Percentiles rank a stretch among this genome's conserved stretches.
These are phyloP conservation scores for Lypha dubia DNA, from an alignment of 2,888 invertebrate species.

Conservation along the genomic window DNA sequence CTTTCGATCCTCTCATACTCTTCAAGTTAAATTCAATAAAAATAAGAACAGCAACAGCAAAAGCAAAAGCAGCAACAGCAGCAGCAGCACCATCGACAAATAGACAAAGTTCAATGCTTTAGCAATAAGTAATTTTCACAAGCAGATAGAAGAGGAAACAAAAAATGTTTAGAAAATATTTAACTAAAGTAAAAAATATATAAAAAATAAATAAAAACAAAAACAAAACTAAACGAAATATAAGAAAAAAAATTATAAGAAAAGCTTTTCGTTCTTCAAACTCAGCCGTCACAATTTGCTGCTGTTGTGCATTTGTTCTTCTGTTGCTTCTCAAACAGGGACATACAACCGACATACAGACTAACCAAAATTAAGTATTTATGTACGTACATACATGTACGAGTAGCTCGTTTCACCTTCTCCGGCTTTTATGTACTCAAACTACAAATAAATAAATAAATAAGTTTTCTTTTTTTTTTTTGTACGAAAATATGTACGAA, in stretches of 20 bases:
- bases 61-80: not conserved
- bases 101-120: conserved; percentile 64
- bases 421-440: not conserved
- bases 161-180: conserved; percentile 58
- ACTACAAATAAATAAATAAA: conserved; percentile 21
- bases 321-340: conserved; percentile 46
- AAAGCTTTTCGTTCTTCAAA: conserved; percentile 51
- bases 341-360: conserved; percentile 26
- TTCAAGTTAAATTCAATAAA: conserved; percentile 56
- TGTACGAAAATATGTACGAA: conserved; percentile 2
- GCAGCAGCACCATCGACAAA: conserved; percentile 32
- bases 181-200: conserved; percentile 42
- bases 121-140: conserved; percentile 68
- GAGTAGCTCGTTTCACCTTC: conserved; percentile 23
- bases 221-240: conserved; percentile 16
- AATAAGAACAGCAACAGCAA: conserved; percentile 43
- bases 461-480: not conserved
- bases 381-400: not conserved
- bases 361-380: not conserved
- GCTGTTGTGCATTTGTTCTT: conserved; percentile 29
- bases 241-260: conserved; percentile 40
- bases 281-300: conserved; percentile 54
- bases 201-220: conserved; percentile 15
- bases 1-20: conserved; percentile 54
- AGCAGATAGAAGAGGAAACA: conserved; percentile 52